A percentile compares a stretch with the other conserved stretches of the same genome.
Conservation (phyloP, 2,797 vertebrate species). For the Pogoniulus pusillus region DNA sequence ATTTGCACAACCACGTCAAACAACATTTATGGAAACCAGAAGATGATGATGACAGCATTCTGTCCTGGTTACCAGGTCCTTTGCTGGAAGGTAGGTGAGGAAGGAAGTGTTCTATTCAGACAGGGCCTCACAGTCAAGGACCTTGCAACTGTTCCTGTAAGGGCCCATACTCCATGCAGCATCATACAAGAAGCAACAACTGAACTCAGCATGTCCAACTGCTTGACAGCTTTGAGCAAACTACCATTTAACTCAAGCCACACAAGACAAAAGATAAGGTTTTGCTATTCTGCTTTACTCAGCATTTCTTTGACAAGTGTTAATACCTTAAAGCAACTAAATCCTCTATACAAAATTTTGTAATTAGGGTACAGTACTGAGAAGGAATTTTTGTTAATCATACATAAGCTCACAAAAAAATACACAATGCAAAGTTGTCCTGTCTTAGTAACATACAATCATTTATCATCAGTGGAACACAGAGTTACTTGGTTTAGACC, state of each 20-base stretch:
- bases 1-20: not conserved
- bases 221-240: not conserved
- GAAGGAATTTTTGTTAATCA: not conserved
- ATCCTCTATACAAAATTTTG: not conserved
- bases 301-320: not conserved
- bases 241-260: not conserved
- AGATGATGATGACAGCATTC: not conserved
- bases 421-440: not conserved
- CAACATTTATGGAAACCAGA: not conserved
- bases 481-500: not conserved
- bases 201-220: not conserved
- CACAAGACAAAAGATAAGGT: not conserved
- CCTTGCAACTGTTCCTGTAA: not conserved
- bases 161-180: not conserved
- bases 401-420: not conserved
- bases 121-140: not conserved
- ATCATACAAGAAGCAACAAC: not conserved
- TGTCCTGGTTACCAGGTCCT: not conserved
- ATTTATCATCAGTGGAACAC: not conserved
- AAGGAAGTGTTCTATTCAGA: not conserved
- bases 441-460: not conserved
- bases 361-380: not conserved
- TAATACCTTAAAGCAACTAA: not conserved
- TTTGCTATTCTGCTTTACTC: not conserved
- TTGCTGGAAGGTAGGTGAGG: not conserved